Base-by-base conservation (phyloP, 2,113 vertebrate genomes). In the Onychorhynchus coronatus region DNA sequence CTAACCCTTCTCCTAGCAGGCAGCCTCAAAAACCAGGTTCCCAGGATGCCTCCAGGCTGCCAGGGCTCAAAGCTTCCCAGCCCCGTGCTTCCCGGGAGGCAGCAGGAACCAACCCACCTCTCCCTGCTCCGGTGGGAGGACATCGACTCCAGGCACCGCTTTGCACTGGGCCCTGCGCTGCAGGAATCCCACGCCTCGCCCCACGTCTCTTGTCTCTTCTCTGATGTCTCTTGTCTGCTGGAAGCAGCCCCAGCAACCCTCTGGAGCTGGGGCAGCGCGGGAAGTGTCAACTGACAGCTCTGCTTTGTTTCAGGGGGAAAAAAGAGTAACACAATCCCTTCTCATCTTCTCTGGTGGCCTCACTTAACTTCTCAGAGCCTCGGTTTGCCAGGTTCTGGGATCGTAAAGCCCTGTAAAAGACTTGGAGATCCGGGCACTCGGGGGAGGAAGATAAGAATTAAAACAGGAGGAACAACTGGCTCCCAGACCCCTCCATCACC, bases 311-410 rank as follows among this genome's bases (percentile, higher is more conserved):
- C 93, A 95, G 93, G 80, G 89, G 59, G 63, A 35, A 87, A 55
- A 93, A 92, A 93, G 90, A 95, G 94, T 94, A 97, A 96, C 84
- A 91, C 83, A 74, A 93, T 95, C 91, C 91, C 82, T 93, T 96
- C 95, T 97, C 96, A 92, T 97, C 94, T 96, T 83, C 94, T 95
- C 93, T 93, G 91, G 94, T 97, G 94, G 93, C 94, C 93, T 94
- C 10, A 0, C 70, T 84, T 86, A 85, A 80, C 73, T 81, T 91
- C 83, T 71, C 66, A 12, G 44, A 66, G 93, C 76, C 83, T 87
- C 41, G 5, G 19, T 91, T 94, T 95, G 92, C 92, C 95, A 88
- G 89, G 80, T 92, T 94, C 62, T 85, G 91, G 49, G 84, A 86
- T 82, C 0, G 0, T 31, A 80, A 85, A 53, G 86, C 80, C 80